These are phyloP conservation scores for Rhabdomys dilectus DNA, from an alignment of 2,113 vertebrate species.

Conservation along the genomic window DNA sequence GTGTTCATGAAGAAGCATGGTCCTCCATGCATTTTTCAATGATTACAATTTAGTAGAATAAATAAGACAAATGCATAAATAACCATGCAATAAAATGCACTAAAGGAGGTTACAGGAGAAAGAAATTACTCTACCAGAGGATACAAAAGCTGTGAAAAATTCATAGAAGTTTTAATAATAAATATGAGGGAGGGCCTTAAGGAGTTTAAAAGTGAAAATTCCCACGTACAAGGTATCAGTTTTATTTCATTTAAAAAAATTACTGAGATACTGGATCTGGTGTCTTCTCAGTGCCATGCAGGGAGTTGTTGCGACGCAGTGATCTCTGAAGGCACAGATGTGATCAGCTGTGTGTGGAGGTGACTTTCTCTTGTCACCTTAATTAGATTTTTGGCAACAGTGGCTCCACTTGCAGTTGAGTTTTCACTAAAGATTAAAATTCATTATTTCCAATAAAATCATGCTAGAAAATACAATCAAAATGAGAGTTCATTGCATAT, in stretches of 20 bases:
- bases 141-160: not conserved
- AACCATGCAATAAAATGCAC: not conserved
- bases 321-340: slow-evolving; percentile 37
- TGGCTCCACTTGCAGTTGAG: not conserved
- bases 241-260: not conserved
- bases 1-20: not conserved
- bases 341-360: slow-evolving; percentile 66
- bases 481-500: slow-evolving; percentile 22
- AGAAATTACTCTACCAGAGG: not conserved
- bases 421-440: slow-evolving; percentile 52
- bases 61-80: slow-evolving; percentile 43
- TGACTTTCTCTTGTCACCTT: slow-evolving; percentile 63
- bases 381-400: slow-evolving; percentile 66
- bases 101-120: not conserved
- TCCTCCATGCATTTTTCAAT: not conserved
- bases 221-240: not conserved
- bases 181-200: not conserved
- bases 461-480: not conserved
- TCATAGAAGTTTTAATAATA: slow-evolving; percentile 9
- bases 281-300: not conserved
- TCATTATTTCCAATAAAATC: slow-evolving; percentile 50
- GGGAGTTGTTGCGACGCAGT: not conserved
- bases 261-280: not conserved
- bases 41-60: slow-evolving; percentile 42
- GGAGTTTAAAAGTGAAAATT: slow-evolving; percentile 40